Percentiles rank a stretch among this genome's conserved stretches.
phyloP scores from a whole-genome alignment of 2,888 invertebrate genomes.

The Acholoe squamosa region DNA sequence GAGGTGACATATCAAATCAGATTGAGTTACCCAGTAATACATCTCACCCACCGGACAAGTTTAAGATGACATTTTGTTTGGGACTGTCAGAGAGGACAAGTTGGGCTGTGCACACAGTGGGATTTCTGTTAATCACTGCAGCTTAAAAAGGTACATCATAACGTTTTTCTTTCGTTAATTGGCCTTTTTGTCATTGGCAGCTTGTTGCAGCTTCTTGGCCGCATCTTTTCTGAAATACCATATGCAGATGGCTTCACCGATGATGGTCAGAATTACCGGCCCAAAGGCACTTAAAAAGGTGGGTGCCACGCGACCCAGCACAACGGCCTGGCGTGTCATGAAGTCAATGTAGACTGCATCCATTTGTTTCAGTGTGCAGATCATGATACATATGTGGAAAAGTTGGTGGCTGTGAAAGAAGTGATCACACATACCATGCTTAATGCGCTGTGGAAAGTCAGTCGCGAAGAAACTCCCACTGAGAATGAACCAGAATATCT shows the following conservation, averaged over 20 bases:
- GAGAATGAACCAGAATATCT: slow-evolving; percentile 80
- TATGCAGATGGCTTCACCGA: slow-evolving; percentile 74
- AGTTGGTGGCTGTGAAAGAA: slow-evolving; percentile 82
- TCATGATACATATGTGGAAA: slow-evolving; percentile 81
- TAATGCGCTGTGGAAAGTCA: slow-evolving; percentile 81
- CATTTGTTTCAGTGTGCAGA: slow-evolving; percentile 79
- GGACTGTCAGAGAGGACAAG: no score
- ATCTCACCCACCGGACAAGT: no score
- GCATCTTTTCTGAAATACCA: slow-evolving; percentile 69
- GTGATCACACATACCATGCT: slow-evolving; percentile 81
- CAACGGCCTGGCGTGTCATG: slow-evolving; percentile 69
- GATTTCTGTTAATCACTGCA: no score
- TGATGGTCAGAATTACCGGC: slow-evolving; percentile 75
- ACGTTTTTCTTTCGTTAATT: neutral
- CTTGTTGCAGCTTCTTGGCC: neutral
- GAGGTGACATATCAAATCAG: no score
- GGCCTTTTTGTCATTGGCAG: neutral
- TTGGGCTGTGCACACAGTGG: no score
- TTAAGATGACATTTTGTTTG: no score
- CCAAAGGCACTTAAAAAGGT: slow-evolving; percentile 79
- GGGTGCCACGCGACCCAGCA: slow-evolving; percentile 74
- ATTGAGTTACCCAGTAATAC: no score
- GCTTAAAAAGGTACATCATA: no score
- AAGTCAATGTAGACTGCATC: slow-evolving; percentile 81
- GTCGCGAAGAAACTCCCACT: slow-evolving; percentile 82